Evolutionary conservation across 2,888 invertebrate species (phyloP).

Genomic region (Hymenopus coronatus): DNA sequence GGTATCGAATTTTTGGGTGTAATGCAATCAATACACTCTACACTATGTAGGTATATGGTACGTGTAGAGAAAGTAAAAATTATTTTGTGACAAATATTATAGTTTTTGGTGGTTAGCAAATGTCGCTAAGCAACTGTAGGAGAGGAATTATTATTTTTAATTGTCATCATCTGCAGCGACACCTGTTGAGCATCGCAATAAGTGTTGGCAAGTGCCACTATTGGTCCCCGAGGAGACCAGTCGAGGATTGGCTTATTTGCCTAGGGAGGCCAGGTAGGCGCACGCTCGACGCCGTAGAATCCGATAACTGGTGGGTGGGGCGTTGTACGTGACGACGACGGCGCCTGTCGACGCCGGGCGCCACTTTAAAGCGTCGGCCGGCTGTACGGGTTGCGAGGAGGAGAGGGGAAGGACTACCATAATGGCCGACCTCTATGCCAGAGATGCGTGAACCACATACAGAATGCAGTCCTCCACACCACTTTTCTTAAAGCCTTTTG

Average conservation of each 20-base stretch:
- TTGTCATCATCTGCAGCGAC: too few relatives aligned
- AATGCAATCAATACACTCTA: too few relatives aligned
- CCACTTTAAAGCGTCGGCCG: constrained; percentile 17
- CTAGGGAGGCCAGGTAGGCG: constrained; percentile 18
- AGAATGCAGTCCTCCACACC: too few relatives aligned
- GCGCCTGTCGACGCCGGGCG: constrained; percentile 18
- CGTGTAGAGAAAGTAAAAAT: too few relatives aligned
- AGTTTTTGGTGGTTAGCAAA: too few relatives aligned
- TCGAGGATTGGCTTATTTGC: constrained; percentile 1
- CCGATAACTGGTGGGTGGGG: not conserved
- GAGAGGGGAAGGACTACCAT: not conserved
- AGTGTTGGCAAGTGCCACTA: not conserved
- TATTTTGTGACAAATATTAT: too few relatives aligned
- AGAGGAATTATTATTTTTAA: too few relatives aligned
- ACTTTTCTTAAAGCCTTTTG: too few relatives aligned
- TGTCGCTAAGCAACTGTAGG: too few relatives aligned
- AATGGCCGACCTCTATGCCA: not conserved
- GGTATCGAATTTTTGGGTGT: too few relatives aligned
- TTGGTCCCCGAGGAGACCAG: not conserved
- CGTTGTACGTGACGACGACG: not conserved
- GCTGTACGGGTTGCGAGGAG: not conserved
- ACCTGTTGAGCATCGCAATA: not conserved
- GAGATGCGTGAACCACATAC: too few relatives aligned
- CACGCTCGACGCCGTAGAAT: constrained; percentile 18
- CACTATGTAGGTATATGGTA: too few relatives aligned